A percentile compares a stretch with the other conserved stretches of the same genome.
phyloP scores from a whole-genome alignment of 2,888 invertebrate species.

The Scaptomyza flava region DNA sequence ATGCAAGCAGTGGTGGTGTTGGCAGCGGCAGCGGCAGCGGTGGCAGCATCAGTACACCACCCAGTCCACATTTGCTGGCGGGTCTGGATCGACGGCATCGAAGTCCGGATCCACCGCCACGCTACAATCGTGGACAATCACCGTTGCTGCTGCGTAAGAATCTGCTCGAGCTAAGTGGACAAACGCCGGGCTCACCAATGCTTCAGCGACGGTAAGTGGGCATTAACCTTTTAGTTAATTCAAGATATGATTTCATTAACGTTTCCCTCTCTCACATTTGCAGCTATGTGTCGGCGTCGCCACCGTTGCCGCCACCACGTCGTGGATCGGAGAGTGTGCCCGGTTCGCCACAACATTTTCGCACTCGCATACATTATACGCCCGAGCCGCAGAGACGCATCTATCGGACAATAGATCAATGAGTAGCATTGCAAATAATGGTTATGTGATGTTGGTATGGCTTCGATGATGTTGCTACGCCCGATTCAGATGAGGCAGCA shows the following conservation, averaged over 20 bases:
- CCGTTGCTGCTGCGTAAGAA: slow-evolving; percentile 87
- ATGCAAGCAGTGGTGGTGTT: slow-evolving; percentile 65
- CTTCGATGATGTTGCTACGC: slow-evolving; percentile 70
- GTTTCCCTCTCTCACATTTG: too few relatives aligned
- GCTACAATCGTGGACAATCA: slow-evolving; percentile 84
- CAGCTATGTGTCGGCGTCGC: slow-evolving; percentile 85
- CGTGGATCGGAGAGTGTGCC: slow-evolving; percentile 89
- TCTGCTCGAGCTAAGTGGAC: slow-evolving; percentile 85
- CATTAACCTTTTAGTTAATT: too few relatives aligned
- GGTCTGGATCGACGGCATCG: slow-evolving; percentile 85
- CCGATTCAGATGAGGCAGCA: slow-evolving; percentile 7
- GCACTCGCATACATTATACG: slow-evolving; percentile 87
- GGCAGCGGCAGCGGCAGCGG: slow-evolving; percentile 25
- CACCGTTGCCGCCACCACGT: slow-evolving; percentile 85
- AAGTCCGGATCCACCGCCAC: slow-evolving; percentile 87
- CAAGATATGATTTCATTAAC: too few relatives aligned
- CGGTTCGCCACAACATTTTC: slow-evolving; percentile 88
- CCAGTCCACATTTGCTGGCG: slow-evolving; percentile 78
- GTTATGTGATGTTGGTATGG: slow-evolving; percentile 85
- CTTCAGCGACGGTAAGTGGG: slow-evolving; percentile 86
- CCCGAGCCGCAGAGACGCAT: slow-evolving; percentile 86
- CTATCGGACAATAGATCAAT: slow-evolving; percentile 85
- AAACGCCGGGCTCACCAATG: slow-evolving; percentile 85
- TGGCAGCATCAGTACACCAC: slow-evolving; percentile 61
- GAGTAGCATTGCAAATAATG: slow-evolving; percentile 85